These are phyloP conservation scores for Xenopus petersii DNA, from an alignment of 2,797 vertebrate species.

Conservation along the genomic window DNA sequence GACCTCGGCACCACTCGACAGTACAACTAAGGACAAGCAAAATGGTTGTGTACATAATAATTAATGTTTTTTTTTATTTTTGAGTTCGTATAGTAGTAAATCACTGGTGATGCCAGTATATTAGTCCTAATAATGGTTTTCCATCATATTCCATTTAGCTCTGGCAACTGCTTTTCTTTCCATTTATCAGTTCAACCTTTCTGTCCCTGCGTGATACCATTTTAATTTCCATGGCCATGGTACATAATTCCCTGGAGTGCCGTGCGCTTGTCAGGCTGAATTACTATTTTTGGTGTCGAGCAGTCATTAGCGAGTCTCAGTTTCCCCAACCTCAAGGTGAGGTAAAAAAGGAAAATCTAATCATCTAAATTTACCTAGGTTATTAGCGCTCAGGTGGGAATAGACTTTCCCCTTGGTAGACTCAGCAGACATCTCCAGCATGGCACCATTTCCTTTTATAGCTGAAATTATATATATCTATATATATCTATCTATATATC, in stretches of 20 bases:
- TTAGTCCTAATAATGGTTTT: background rate
- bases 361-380: slow-evolving; percentile 23
- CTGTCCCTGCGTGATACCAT: slow-evolving; percentile 18
- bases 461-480: too few species aligned
- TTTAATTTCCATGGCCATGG: slow-evolving; percentile 38
- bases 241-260: slow-evolving; percentile 12
- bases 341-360: slow-evolving; percentile 33
- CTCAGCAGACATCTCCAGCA: too few species aligned
- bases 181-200: slow-evolving; percentile 14
- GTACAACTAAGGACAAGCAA: too few species aligned
- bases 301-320: slow-evolving; percentile 33
- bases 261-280: slow-evolving; percentile 16
- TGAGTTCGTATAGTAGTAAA: background rate
- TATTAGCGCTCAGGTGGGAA: slow-evolving; percentile 4
- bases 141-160: background rate
- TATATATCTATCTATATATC: too few species aligned
- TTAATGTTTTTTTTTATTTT: background rate
- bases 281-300: slow-evolving; percentile 27
- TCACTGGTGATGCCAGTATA: background rate
- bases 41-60: background rate
- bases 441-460: too few species aligned
- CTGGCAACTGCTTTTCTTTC: background rate
- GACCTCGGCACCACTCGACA: too few species aligned
- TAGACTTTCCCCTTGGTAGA: too few species aligned
- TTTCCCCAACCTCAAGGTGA: slow-evolving; percentile 42